phyloP scores from a whole-genome alignment of 92 coral and sea anemone species.

The Parazoanthus atlanticus region DNA sequence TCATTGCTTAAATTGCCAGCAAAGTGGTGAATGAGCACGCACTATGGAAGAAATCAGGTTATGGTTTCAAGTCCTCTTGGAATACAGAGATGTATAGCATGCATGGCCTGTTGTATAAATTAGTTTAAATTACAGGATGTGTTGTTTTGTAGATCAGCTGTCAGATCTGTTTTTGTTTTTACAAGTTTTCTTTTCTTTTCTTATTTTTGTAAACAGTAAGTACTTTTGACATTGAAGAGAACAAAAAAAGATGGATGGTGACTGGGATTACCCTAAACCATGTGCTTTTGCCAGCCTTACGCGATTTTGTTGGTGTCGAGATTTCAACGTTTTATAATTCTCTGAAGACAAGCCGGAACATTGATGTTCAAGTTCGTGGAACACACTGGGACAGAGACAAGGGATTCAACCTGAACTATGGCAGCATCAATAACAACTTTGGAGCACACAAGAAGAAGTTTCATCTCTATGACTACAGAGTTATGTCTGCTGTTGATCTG shows the following conservation, averaged over 20 bases:
- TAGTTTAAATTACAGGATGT: too few species aligned
- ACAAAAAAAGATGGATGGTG: slow-evolving; percentile 84
- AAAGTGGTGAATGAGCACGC: too few species aligned
- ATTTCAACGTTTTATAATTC: slow-evolving; percentile 58
- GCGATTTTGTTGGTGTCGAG: slow-evolving; percentile 54
- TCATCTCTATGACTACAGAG: slow-evolving; percentile 66
- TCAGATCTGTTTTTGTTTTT: too few species aligned
- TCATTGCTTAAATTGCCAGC: too few species aligned
- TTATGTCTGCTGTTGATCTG: slow-evolving; percentile 64
- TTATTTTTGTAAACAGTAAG: slow-evolving; percentile 9
- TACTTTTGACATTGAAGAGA: slow-evolving; percentile 59
- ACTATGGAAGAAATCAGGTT: too few species aligned
- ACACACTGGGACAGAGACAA: slow-evolving; percentile 44
- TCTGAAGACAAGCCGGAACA: slow-evolving; percentile 31
- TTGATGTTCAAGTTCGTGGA: slow-evolving; percentile 59
- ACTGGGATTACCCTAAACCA: slow-evolving; percentile 72
- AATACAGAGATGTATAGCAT: too few species aligned
- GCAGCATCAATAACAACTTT: slow-evolving; percentile 77
- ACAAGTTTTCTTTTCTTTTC: background rate
- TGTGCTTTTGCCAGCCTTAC: slow-evolving; percentile 71
- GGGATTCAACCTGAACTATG: slow-evolving; percentile 57
- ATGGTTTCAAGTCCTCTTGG: too few species aligned
- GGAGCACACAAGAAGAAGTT: slow-evolving; percentile 49
- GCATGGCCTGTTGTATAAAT: too few species aligned
- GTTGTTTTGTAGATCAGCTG: too few species aligned